These are phyloP conservation scores for Sorex fumeus DNA, from an alignment of 2,113 vertebrate genomes.

Conservation along the genomic window DNA sequence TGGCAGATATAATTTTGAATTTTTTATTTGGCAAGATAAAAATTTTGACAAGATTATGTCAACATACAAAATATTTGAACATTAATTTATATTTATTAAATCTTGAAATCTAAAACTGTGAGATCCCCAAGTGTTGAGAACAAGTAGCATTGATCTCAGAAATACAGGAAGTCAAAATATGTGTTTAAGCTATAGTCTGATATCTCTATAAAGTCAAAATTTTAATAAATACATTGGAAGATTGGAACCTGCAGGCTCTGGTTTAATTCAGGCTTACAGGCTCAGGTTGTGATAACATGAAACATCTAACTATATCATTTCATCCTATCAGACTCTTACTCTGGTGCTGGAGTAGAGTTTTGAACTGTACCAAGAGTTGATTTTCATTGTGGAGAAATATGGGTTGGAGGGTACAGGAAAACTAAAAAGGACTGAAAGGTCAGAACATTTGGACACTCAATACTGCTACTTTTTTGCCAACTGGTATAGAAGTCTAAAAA, in stretches of 20 bases:
- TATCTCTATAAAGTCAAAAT: not conserved
- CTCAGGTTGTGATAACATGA: not conserved
- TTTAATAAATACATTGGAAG: not conserved
- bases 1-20: not conserved
- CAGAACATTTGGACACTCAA: not conserved
- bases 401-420: not conserved
- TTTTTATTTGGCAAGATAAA: conserved; percentile 24
- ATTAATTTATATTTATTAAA: conserved; percentile 8
- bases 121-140: not conserved
- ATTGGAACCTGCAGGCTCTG: not conserved
- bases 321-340: not conserved
- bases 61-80: not conserved
- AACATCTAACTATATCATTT: not conserved
- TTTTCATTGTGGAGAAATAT: not conserved
- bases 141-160: not conserved
- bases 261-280: not conserved
- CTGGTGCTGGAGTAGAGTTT: not conserved
- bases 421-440: not conserved
- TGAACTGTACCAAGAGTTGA: not conserved
- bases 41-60: not conserved
- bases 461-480: conserved; percentile 14
- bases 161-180: not conserved
- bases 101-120: conserved; percentile 37
- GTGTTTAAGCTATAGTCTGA: not conserved
- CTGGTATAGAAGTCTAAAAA: not conserved